Conservation (phyloP, 2,888 invertebrate genomes). For the Napeogenes sylphis region DNA sequence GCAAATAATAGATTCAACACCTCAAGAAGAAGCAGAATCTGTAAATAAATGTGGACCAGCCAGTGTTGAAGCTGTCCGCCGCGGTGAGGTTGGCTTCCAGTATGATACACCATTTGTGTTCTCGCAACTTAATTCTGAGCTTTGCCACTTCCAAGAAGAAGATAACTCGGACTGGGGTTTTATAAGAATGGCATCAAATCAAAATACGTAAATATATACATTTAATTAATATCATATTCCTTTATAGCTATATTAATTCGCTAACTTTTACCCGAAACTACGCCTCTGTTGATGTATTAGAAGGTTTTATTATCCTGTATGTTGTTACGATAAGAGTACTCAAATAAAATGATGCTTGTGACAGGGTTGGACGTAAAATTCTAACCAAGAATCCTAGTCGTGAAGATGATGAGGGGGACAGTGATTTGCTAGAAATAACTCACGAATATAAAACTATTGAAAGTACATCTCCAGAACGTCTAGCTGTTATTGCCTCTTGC, state of each 20-base stretch:
- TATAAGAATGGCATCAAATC: slow-evolving; percentile 79
- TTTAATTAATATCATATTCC: no score
- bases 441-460: slow-evolving; percentile 80
- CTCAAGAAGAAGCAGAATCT: slow-evolving; percentile 82
- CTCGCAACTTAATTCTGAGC: slow-evolving; percentile 87
- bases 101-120: slow-evolving; percentile 87
- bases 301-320: not conserved
- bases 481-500: slow-evolving; percentile 82
- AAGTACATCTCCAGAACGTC: slow-evolving; percentile 80
- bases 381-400: slow-evolving; percentile 80
- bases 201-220: slow-evolving; percentile 78
- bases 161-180: slow-evolving; percentile 83
- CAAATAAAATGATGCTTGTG: slow-evolving; percentile 21
- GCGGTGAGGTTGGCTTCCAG: slow-evolving; percentile 84
- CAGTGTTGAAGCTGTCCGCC: slow-evolving; percentile 82
- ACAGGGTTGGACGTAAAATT: slow-evolving; percentile 82
- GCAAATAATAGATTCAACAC: slow-evolving; percentile 90
- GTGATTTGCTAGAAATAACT: slow-evolving; percentile 82
- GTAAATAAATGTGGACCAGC: slow-evolving; percentile 81
- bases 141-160: slow-evolving; percentile 84
- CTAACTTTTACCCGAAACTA: not conserved
- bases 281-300: no score
- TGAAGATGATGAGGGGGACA: slow-evolving; percentile 80
- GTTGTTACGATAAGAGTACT: not conserved
- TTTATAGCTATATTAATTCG: not conserved